These are phyloP conservation scores for Stegodyphus dumicola DNA, from an alignment of 1,140 invertebrate species.

Conservation along the genomic window DNA sequence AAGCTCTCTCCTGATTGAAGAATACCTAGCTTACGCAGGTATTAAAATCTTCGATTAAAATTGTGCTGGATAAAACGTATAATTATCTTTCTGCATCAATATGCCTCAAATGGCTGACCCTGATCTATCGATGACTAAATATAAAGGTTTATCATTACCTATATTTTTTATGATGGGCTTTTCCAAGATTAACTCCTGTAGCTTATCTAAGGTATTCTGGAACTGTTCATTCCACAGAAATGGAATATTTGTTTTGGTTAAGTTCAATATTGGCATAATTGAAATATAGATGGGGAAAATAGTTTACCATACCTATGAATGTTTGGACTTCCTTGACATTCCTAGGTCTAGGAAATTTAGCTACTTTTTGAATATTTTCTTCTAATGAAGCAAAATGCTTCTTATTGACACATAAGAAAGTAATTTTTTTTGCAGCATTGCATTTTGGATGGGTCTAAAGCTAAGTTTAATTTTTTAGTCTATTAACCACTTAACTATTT, in stretches of 20 bases:
- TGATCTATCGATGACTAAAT: background rate
- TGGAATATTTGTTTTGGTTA: background rate
- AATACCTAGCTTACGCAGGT: background rate
- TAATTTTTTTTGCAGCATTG: background rate
- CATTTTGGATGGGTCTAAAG: background rate
- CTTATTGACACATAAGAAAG: background rate
- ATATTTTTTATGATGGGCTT: background rate
- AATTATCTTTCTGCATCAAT: background rate
- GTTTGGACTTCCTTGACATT: background rate
- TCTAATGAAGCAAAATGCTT: background rate
- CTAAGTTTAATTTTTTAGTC: background rate
- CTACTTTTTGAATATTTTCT: background rate
- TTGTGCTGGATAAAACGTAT: background rate
- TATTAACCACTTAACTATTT: no score
- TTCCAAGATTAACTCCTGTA: background rate
- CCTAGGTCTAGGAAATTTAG: background rate
- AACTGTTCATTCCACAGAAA: background rate
- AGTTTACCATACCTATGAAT: background rate
- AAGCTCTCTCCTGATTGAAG: background rate
- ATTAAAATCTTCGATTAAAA: background rate
- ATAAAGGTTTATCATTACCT: background rate
- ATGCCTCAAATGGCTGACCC: background rate
- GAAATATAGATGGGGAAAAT: background rate
- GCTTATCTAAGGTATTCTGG: background rate
- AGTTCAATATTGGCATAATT: background rate